These are phyloP conservation scores for Acropora tenuis DNA, from an alignment of 64 coral and sea anemone genomes.

Conservation along the genomic window DNA sequence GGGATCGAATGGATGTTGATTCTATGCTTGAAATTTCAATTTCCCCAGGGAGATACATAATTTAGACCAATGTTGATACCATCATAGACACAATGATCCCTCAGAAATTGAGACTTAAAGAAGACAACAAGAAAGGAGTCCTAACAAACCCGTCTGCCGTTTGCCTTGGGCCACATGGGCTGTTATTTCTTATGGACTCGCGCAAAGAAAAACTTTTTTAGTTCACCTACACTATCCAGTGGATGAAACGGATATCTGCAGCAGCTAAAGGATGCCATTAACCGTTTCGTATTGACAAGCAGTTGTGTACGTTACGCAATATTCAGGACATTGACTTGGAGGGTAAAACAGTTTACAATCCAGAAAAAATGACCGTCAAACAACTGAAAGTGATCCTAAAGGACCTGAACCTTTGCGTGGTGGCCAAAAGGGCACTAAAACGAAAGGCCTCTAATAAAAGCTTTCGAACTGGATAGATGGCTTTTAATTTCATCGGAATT, in stretches of 20 bases:
- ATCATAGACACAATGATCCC: too few relatives aligned
- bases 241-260: conserved; percentile 45
- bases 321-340: conserved; percentile 29
- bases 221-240: conserved; percentile 51
- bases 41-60: too few relatives aligned
- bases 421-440: too few relatives aligned
- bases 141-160: neutral
- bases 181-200: conserved; percentile 19
- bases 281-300: conserved; percentile 16
- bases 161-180: conserved; percentile 50
- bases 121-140: conserved; percentile 9
- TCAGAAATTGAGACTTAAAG: neutral
- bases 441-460: too few relatives aligned
- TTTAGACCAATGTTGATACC: too few relatives aligned
- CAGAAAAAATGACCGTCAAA: neutral
- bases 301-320: conserved; percentile 36
- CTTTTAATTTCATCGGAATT: too few relatives aligned
- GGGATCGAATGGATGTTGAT: too few relatives aligned
- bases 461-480: too few relatives aligned
- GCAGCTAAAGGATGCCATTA: neutral
- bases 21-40: too few relatives aligned
- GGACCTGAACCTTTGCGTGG: too few relatives aligned
- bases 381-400: too few relatives aligned
- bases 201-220: conserved; percentile 46
- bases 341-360: conserved; percentile 39